A percentile compares a stretch with the other conserved stretches of the same genome.
Conservation (phyloP, 2,797 vertebrate genomes). For the Halcyon smyrnensis region DNA sequence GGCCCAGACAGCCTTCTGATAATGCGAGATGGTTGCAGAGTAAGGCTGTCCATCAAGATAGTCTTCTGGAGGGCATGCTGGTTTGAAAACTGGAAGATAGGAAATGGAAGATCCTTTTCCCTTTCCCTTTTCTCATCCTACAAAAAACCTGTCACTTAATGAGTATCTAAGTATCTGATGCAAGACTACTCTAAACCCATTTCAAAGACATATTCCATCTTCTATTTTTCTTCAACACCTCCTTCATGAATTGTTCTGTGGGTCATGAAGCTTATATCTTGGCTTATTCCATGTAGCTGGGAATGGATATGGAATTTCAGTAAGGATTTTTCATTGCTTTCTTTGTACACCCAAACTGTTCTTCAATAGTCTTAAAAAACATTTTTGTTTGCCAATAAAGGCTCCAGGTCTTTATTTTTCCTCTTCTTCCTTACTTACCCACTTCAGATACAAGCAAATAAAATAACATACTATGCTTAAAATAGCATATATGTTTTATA, state of each 20-base stretch:
- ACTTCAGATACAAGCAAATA: not conserved
- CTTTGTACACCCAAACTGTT: not conserved
- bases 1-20: not conserved
- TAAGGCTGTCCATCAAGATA: not conserved
- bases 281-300: not conserved
- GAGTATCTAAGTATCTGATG: not conserved
- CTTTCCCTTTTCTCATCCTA: not conserved
- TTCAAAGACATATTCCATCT: not conserved
- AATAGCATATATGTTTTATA: not conserved
- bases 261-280: not conserved
- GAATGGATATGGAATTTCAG: not conserved
- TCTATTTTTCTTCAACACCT: not conserved
- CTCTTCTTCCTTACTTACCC: not conserved
- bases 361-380: not conserved
- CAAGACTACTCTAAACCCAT: not conserved
- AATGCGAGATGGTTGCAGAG: not conserved
- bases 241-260: not conserved
- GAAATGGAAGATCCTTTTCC: not conserved
- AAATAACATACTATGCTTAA: not conserved
- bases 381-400: not conserved
- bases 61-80: not conserved
- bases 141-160: not conserved
- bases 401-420: not conserved
- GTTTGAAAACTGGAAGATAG: not conserved
- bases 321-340: not conserved